phyloP scores from a whole-genome alignment of 35 echinoderm and acorn worm genomes.

The Apostichopus japonicus region DNA sequence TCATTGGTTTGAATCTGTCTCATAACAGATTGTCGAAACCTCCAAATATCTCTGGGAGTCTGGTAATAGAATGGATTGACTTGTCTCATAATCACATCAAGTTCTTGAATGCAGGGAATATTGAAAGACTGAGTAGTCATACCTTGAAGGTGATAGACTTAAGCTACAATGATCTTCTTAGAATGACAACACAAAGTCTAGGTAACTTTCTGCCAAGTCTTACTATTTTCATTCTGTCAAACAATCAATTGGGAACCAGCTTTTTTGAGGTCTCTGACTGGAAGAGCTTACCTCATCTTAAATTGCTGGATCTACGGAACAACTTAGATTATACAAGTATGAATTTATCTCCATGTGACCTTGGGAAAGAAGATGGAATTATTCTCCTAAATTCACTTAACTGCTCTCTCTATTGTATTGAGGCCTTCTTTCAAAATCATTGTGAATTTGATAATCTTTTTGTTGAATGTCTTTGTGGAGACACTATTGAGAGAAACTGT shows the following conservation, averaged over 20 bases:
- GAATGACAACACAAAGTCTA: background rate
- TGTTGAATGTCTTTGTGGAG: background rate
- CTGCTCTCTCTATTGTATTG: background rate
- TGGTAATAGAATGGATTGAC: background rate
- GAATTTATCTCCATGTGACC: background rate
- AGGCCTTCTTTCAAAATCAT: background rate
- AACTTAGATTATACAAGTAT: background rate
- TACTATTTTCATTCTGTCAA: background rate
- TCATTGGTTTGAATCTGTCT: constrained; percentile 1
- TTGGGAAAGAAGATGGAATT: background rate
- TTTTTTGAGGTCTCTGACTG: background rate
- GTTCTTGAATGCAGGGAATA: background rate
- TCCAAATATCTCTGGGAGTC: background rate
- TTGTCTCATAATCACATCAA: background rate
- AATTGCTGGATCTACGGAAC: background rate
- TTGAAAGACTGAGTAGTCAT: background rate
- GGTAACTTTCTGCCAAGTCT: background rate
- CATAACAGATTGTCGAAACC: background rate
- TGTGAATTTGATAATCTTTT: background rate
- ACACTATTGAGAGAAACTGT: no score
- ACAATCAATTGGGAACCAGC: background rate
- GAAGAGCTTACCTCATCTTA: background rate
- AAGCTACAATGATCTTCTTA: background rate
- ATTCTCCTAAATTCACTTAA: background rate
- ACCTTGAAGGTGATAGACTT: background rate